Percentiles rank a stretch among this genome's conserved stretches.
These are phyloP conservation scores for Panthera leo DNA, from an alignment of 2,113 vertebrate species.

Conservation along the genomic window DNA sequence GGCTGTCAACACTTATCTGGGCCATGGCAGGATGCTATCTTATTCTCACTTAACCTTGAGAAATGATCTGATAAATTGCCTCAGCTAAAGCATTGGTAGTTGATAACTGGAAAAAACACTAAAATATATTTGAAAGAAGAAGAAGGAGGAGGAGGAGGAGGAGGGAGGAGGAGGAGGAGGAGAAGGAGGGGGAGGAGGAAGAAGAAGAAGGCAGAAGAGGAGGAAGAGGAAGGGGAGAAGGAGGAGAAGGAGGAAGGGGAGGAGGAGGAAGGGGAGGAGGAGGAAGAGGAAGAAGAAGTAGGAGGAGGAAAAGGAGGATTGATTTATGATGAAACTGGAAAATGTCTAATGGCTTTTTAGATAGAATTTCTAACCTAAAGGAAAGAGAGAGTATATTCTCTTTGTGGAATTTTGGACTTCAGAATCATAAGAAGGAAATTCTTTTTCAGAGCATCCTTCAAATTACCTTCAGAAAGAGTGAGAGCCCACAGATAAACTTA, in stretches of 20 bases:
- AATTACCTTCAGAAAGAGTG: not conserved
- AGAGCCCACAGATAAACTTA: not conserved
- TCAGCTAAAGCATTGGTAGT: not conserved
- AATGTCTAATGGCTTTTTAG: not conserved
- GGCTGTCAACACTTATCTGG: not conserved
- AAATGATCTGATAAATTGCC: not conserved
- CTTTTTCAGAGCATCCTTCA: not conserved
- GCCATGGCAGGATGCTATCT: not conserved
- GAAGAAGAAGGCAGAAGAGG: not conserved
- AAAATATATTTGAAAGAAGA: not conserved
- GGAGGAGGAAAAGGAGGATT: not conserved
- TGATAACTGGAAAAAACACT: not conserved
- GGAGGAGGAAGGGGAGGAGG: no score
- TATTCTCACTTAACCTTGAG: not conserved
- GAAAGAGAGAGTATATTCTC: not conserved
- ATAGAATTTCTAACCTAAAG: not conserved
- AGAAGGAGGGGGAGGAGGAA: no score
- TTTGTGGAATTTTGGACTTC: not conserved
- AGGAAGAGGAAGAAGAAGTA: no score
- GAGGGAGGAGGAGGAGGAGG: no score
- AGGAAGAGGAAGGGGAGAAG: no score
- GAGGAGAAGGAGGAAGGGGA: no score
- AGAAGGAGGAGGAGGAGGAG: not conserved
- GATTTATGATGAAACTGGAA: constrained; percentile 1
- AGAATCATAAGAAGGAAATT: not conserved